Evolutionary conservation across 2,888 invertebrate species (phyloP).

Genomic region (Nudaria mundana): DNA sequence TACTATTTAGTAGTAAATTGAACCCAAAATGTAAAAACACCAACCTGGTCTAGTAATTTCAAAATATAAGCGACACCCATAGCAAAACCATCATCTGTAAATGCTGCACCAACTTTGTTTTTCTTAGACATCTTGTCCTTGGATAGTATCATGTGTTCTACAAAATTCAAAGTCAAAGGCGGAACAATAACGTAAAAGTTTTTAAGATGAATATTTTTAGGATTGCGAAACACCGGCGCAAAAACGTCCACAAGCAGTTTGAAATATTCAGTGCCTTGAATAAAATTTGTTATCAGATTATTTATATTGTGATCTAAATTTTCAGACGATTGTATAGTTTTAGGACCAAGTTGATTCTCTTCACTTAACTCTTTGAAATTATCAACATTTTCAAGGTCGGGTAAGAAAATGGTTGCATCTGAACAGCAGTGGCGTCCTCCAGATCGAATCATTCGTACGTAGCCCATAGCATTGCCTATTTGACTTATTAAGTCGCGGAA

Average conservation of each 20-base stretch:
- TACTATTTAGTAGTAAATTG: no score
- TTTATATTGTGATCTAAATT: conserved; percentile 89
- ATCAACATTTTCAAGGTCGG: conserved; percentile 84
- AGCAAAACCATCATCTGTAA: conserved; percentile 99
- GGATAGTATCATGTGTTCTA: conserved; percentile 94
- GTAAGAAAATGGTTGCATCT: conserved; percentile 94
- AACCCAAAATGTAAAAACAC: no score
- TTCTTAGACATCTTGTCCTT: conserved; percentile 97
- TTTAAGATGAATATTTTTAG: conserved; percentile 92
- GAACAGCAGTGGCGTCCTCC: conserved; percentile 96
- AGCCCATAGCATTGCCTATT: conserved; percentile 98
- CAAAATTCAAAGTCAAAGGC: conserved; percentile 95
- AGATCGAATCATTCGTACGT: conserved; percentile 95
- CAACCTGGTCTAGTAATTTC: conserved; percentile 91
- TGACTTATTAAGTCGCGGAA: conserved; percentile 96
- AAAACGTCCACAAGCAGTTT: conserved; percentile 96
- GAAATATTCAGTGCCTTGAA: conserved; percentile 94
- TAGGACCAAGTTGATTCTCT: conserved; percentile 80
- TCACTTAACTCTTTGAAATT: conserved; percentile 84
- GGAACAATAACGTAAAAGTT: conserved; percentile 97
- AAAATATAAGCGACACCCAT: conserved; percentile 97
- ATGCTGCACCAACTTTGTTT: conserved; percentile 91
- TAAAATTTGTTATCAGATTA: conserved; percentile 90
- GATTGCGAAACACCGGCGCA: conserved; percentile 91
- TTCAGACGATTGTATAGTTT: conserved; percentile 84